Evolutionary conservation across 2,888 invertebrate genomes (phyloP).

Genomic region (Lycocerus yunnanus): DNA sequence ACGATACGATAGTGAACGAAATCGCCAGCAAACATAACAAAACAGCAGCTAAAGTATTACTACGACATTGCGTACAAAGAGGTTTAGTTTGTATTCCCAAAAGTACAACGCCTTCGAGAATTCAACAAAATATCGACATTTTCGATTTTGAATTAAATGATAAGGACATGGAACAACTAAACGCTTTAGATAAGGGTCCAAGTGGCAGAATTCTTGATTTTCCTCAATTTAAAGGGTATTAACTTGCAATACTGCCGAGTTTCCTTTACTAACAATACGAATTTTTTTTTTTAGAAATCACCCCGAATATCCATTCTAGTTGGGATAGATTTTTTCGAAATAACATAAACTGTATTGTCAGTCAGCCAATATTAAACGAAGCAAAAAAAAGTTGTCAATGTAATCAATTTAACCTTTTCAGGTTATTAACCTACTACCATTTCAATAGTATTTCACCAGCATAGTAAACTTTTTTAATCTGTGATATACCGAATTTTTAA

Average conservation of each 20-base stretch:
- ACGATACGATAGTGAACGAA: constrained; percentile 60
- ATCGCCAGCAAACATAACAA: constrained; percentile 64
- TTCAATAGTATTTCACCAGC: background rate
- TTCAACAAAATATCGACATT: constrained; percentile 75
- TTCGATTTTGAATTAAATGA: constrained; percentile 72
- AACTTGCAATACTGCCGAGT: background rate
- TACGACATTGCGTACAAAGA: constrained; percentile 73
- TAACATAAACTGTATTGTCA: background rate
- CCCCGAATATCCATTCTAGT: background rate
- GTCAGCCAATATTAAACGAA: background rate
- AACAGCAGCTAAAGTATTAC: constrained; percentile 73
- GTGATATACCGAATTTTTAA: background rate
- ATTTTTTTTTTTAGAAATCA: background rate
- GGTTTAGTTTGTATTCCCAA: constrained; percentile 82
- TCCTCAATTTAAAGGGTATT: background rate
- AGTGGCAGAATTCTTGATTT: constrained; percentile 48
- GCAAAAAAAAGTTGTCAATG: background rate
- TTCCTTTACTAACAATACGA: background rate
- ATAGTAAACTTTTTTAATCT: background rate
- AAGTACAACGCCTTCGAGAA: constrained; percentile 73
- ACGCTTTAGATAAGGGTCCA: constrained; percentile 66
- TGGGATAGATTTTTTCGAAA: background rate
- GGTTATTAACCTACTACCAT: background rate
- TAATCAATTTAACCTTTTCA: background rate
- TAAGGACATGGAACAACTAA: constrained; percentile 65